phyloP scores from a whole-genome alignment of 2,797 vertebrate genomes.

The Tauraco hartlaubi region DNA sequence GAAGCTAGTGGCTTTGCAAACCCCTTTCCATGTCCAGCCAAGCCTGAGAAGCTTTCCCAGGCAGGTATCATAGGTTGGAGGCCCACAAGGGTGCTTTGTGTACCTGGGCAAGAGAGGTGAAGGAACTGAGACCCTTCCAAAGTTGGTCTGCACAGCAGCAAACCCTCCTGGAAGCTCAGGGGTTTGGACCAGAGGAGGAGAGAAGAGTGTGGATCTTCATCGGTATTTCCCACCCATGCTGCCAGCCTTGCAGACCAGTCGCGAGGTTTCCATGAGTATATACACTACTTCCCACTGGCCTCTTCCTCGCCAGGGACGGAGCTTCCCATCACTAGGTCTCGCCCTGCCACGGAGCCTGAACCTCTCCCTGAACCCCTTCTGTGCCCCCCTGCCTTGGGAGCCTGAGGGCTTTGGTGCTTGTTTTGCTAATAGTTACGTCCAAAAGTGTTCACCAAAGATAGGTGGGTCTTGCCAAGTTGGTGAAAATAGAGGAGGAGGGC shows the following conservation, averaged over 20 bases:
- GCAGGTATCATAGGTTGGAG: background rate
- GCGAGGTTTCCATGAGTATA: rapidly evolving
- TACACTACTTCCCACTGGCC: background rate
- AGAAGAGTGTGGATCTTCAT: background rate
- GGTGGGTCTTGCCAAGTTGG: background rate
- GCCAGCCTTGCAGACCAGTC: background rate
- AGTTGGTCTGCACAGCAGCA: background rate
- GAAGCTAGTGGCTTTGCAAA: slow-evolving; percentile 23
- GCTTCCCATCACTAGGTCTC: background rate
- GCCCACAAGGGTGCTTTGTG: background rate
- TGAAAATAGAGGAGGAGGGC: slow-evolving; percentile 12
- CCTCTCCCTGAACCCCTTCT: background rate
- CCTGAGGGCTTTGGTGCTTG: background rate
- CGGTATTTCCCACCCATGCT: background rate
- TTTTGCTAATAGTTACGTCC: background rate
- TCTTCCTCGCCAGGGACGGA: background rate
- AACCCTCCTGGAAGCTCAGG: background rate
- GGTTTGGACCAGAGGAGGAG: background rate
- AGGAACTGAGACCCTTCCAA: background rate
- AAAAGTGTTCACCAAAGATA: slow-evolving; percentile 23
- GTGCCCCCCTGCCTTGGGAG: background rate
- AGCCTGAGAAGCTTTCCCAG: background rate
- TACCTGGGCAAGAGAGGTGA: background rate
- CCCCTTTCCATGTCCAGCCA: background rate
- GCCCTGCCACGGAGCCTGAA: background rate